These are phyloP conservation scores for Acromyrmex echinatior DNA, from an alignment of 1,140 invertebrate species.

Conservation along the genomic window DNA sequence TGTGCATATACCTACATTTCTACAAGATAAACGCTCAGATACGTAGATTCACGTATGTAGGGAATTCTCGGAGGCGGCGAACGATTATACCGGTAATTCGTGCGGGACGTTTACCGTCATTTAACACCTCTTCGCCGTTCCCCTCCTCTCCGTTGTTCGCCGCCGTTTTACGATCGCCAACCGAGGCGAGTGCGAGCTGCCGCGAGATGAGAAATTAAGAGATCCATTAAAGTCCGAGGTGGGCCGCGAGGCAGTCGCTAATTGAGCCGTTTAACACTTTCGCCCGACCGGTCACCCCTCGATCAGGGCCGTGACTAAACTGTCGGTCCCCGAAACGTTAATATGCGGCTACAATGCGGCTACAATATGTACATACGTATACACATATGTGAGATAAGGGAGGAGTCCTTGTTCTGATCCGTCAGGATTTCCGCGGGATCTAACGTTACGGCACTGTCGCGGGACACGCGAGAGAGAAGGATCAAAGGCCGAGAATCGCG, in stretches of 20 bases:
- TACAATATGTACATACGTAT: too few species aligned
- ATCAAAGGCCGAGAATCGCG: conserved; percentile 64
- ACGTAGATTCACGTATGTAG: conserved; percentile 2
- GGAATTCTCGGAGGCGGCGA: conserved; percentile 37
- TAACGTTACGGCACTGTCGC: conserved; percentile 37
- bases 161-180: conserved; percentile 64
- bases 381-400: too few species aligned
- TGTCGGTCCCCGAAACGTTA: neutral
- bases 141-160: conserved; percentile 17
- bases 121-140: conserved; percentile 72
- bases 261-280: conserved; percentile 79
- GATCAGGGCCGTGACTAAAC: conserved; percentile 35
- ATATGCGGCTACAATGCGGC: neutral
- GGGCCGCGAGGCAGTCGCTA: conserved; percentile 68
- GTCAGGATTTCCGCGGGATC: neutral
- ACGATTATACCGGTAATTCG: conserved; percentile 64
- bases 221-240: conserved; percentile 73
- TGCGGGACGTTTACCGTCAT: conserved; percentile 56
- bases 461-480: conserved; percentile 65
- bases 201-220: conserved; percentile 75
- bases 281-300: conserved; percentile 59
- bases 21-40: neutral
- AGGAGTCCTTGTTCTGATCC: neutral
- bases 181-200: conserved; percentile 12
- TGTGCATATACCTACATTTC: neutral